phyloP scores from a whole-genome alignment of 2,113 vertebrate species.

The Ceratotherium simum region DNA sequence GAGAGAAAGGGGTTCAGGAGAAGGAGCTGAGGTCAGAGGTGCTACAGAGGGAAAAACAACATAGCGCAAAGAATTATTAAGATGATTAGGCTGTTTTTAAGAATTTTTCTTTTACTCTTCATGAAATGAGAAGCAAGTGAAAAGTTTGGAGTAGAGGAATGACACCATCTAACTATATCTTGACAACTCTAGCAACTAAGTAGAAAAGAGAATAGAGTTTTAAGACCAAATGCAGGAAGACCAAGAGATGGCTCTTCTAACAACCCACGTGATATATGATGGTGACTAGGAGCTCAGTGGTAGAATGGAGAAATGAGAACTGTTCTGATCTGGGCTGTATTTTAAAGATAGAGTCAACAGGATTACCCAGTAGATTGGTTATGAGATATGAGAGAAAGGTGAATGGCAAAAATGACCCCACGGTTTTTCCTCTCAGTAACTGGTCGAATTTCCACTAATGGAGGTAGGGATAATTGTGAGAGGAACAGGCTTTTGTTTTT shows the following conservation, averaged over 20 bases:
- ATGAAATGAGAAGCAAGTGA: not conserved
- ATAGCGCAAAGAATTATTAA: not conserved
- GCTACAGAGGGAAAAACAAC: not conserved
- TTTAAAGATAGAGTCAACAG: not conserved
- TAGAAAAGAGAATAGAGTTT: not conserved
- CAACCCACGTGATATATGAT: not conserved
- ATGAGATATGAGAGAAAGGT: not conserved
- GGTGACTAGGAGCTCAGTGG: accelerated
- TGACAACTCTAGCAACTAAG: not conserved
- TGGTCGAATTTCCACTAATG: not conserved
- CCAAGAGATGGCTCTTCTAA: not conserved
- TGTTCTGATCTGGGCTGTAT: not conserved
- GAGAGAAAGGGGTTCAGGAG: not conserved
- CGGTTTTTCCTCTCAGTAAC: not conserved
- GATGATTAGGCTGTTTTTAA: not conserved
- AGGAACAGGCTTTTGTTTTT: not conserved
- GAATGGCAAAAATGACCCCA: not conserved
- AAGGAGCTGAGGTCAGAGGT: not conserved
- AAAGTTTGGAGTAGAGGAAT: not conserved
- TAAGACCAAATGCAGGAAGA: not conserved
- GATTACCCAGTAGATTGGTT: not conserved
- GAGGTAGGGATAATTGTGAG: not conserved
- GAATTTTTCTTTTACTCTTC: not conserved
- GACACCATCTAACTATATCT: not conserved
- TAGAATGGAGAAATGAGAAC: not conserved